Percentiles rank a stretch among this genome's conserved stretches.
Conservation (phyloP, 2,797 vertebrate species). For the Erethizon dorsatum region DNA sequence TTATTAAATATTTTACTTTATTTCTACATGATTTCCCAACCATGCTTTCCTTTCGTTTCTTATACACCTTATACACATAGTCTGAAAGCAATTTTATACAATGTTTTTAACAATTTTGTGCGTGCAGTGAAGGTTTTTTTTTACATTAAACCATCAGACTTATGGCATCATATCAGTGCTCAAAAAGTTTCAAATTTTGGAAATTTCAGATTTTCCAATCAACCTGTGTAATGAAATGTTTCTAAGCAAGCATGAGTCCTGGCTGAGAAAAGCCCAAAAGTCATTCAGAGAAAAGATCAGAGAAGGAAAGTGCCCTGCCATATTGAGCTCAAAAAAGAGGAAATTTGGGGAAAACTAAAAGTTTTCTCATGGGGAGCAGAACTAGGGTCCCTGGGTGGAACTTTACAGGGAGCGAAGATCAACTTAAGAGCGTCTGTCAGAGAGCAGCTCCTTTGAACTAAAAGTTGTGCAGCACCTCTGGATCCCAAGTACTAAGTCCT, state of each 20-base stretch:
- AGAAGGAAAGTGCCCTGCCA: neutral
- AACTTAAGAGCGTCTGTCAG: neutral
- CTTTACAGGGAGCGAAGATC: conserved; percentile 16
- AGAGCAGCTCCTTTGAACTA: neutral
- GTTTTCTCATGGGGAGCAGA: neutral
- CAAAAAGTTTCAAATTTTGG: neutral
- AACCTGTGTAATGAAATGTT: neutral
- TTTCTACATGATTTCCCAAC: too few relatives aligned
- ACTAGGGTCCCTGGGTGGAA: neutral
- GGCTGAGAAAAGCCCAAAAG: neutral
- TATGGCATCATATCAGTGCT: neutral
- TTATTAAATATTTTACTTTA: too few relatives aligned
- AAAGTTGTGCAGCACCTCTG: neutral
- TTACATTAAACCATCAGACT: neutral
- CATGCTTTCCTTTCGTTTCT: neutral
- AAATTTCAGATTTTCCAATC: neutral
- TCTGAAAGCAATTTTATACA: neutral
- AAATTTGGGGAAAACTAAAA: neutral
- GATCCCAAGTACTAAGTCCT: neutral
- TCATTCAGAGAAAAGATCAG: neutral
- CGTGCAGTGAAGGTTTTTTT: neutral
- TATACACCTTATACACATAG: neutral
- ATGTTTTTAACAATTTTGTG: neutral
- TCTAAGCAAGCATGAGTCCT: neutral
- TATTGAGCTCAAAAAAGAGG: conserved; percentile 33